phyloP scores from a whole-genome alignment of 92 coral and sea anemone genomes.

The Epizoanthus illoricatus region DNA sequence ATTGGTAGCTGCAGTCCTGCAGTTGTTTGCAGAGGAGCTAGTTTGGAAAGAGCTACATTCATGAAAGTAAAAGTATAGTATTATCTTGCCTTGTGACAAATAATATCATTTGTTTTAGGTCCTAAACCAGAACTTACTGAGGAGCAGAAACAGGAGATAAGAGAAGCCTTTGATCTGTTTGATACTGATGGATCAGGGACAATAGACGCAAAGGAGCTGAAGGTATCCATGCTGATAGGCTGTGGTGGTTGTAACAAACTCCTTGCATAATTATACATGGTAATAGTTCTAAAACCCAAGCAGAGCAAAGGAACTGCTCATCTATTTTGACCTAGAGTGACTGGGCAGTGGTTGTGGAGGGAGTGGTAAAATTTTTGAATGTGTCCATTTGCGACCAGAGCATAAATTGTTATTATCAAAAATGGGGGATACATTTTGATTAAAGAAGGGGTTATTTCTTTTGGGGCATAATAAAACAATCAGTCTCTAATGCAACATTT shows the following conservation, averaged over 20 bases:
- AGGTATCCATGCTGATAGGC: constrained; percentile 54
- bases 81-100: neutral
- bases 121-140: constrained; percentile 99
- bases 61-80: neutral
- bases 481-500: too few relatives aligned
- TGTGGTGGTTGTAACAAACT: neutral
- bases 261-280: neutral
- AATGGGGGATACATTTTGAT: too few relatives aligned
- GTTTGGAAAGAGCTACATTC: neutral
- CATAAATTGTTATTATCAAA: too few relatives aligned
- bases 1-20: too few relatives aligned
- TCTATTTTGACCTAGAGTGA: too few relatives aligned
- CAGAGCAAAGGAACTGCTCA: too few relatives aligned
- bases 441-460: too few relatives aligned
- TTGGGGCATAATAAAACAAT: too few relatives aligned
- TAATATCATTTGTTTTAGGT: constrained; percentile 46
- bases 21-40: neutral
- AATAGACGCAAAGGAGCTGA: constrained; percentile 97
- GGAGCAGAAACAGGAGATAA: constrained; percentile 98
- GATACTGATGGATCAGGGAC: constrained; percentile 99
- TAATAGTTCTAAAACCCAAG: too few relatives aligned
- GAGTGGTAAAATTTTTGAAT: too few relatives aligned
- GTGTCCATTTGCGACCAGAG: too few relatives aligned
- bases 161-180: constrained; percentile 99
- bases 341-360: too few relatives aligned